Evolutionary conservation across 2,113 vertebrate species (phyloP), one percentile per base, ranked within the genome.

Genomic region (Ancistrus triradiatus): DNA sequence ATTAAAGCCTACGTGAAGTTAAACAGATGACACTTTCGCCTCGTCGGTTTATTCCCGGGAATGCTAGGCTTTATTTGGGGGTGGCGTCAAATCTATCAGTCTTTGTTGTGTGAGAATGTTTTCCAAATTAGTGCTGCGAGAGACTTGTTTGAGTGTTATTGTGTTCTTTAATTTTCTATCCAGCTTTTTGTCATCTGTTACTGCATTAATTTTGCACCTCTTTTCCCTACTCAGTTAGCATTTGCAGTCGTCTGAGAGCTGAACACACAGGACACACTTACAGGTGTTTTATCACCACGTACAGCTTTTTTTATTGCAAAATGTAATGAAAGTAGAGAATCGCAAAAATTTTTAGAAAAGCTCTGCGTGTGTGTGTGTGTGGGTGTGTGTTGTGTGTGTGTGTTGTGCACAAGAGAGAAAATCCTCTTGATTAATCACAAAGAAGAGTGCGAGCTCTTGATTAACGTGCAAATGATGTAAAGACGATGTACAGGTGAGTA

Each of bases 341-440:
- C n/a, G n/a, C n/a, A n/a, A n/a, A n/a, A n/a, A n/a, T n/a, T n/a
- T n/a, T n/a, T n/a, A n/a, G n/a, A n/a, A n/a, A n/a, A n/a, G n/a
- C n/a, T n/a, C 49, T 60, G 47, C 61, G 21, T 46, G 37, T 27
- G 55, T 58, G 38, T 58, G 55, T 59, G 40, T 60, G 42, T 35
- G 18, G 17, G 27, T 35, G 21, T 38, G 67, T 25, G 63, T 44
- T 44, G 47, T 25, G 63, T 44, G 57, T 38, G 27, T 73, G 77
- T 73, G 78, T 72, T 73, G 31, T 76, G 76, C 77, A 77, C 66
- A 71, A 80, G 76, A 78, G 75, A 73, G 72, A 85, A 81, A 88
- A 84, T 86, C 83, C n/a, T 84, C 81, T 84, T 84, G 81, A 86
- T 85, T 86, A 87, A 84, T 87, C 83, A 86, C 79, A 80, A 83